A percentile compares a stretch with the other conserved stretches of the same genome.
Evolutionary conservation across 2,888 invertebrate species (phyloP).

Genomic region (Zaprionus lineosus): DNA sequence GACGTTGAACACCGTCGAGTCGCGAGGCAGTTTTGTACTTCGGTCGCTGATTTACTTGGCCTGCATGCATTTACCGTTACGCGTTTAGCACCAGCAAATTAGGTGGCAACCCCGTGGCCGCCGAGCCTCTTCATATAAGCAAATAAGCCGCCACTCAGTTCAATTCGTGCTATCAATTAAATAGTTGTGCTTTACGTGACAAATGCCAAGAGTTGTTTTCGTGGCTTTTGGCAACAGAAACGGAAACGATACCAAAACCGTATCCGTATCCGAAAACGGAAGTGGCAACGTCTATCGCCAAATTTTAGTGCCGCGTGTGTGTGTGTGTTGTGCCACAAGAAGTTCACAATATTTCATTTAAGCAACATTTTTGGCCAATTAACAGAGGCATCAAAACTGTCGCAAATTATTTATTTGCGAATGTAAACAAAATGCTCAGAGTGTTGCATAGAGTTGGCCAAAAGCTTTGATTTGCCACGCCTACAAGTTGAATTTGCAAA

Average conservation of each 20-base stretch:
- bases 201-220: conserved; percentile 6
- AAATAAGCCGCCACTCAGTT: not conserved
- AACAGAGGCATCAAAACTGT: not conserved
- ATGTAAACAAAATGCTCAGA: no score
- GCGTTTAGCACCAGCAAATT: conserved; percentile 15
- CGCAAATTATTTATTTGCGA: not conserved
- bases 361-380: not conserved
- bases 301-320: conserved; percentile 19
- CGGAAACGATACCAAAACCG: not conserved
- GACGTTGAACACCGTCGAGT: conserved; percentile 60
- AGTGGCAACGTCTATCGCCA: conserved; percentile 25
- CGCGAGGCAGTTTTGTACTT: not conserved
- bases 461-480: conserved; percentile 6
- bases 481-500: conserved; percentile 14
- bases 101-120: conserved; percentile 34
- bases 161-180: no score
- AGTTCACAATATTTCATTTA: conserved; percentile 10
- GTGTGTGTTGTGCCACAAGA: conserved; percentile 15
- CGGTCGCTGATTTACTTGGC: not conserved
- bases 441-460: not conserved
- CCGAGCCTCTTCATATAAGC: no score
- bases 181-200: no score
- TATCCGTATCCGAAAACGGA: conserved; percentile 44
- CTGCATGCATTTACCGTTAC: conserved; percentile 24
- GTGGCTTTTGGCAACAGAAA: not conserved